Conservation (phyloP, 2,797 vertebrate genomes). For the Anolis apletophallus region DNA sequence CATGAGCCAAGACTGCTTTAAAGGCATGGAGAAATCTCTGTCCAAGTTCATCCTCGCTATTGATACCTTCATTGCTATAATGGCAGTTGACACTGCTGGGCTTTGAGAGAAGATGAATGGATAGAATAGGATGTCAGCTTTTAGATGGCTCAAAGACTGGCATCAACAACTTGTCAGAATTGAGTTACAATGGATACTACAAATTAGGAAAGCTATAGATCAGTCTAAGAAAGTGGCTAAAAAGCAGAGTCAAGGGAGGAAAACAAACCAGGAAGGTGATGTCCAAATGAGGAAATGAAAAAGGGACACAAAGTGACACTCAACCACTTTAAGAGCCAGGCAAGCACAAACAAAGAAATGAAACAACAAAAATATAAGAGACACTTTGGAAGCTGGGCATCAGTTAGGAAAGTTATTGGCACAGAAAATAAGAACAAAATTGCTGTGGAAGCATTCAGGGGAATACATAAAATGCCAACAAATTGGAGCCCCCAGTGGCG, state of each 20-base stretch:
- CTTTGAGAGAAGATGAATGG: neutral
- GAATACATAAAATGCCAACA: no score
- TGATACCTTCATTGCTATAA: neutral
- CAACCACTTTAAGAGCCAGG: neutral
- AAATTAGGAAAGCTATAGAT: neutral
- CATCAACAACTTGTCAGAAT: neutral
- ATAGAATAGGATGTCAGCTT: neutral
- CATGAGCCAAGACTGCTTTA: neutral
- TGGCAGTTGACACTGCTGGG: neutral
- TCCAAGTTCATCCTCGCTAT: neutral
- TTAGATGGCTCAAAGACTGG: neutral
- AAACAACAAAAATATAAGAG: neutral
- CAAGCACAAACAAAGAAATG: neutral
- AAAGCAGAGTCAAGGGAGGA: neutral
- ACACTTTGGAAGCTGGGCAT: neutral
- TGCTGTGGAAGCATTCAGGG: neutral
- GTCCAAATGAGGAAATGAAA: neutral
- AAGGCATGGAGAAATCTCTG: neutral
- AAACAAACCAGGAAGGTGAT: neutral
- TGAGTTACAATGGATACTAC: neutral
- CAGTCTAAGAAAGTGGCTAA: neutral
- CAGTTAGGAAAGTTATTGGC: neutral
- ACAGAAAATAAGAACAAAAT: neutral
- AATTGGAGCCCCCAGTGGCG: no score
- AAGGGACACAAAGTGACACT: neutral